A percentile compares a stretch with the other conserved stretches of the same genome.
These are phyloP conservation scores for human DNA, from an alignment of 2,113 vertebrate genomes.

Conservation along the genomic window DNA sequence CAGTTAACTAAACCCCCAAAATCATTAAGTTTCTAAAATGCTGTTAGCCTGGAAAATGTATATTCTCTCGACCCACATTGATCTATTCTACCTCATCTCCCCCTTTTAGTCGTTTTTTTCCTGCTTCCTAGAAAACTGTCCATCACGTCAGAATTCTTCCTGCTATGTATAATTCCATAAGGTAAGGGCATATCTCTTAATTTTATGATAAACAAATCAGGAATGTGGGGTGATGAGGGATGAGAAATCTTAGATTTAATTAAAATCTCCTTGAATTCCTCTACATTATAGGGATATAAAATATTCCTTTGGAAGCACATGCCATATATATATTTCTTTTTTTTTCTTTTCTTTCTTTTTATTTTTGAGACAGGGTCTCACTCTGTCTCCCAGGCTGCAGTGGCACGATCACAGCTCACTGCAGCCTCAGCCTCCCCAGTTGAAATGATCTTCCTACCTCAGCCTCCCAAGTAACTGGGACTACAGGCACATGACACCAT, in stretches of 20 bases:
- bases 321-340: too few relatives aligned
- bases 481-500: too few relatives aligned
- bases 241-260: background rate
- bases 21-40: conserved; percentile 15
- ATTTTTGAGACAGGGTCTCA: too few relatives aligned
- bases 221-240: background rate
- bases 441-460: too few relatives aligned
- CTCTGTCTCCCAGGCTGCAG: too few relatives aligned
- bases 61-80: background rate
- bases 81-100: background rate
- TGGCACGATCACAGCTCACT: too few relatives aligned
- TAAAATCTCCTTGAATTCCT: background rate
- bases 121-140: background rate
- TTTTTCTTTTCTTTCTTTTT: too few relatives aligned
- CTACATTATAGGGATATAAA: background rate
- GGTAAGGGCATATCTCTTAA: background rate
- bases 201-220: background rate
- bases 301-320: background rate
- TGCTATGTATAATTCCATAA: background rate
- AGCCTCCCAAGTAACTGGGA: too few relatives aligned
- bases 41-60: background rate
- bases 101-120: background rate
- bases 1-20: conserved; percentile 15
- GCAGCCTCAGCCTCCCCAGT: too few relatives aligned
- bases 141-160: background rate